phyloP scores from a whole-genome alignment of 2,888 invertebrate species.

The Melanostoma scalare region DNA sequence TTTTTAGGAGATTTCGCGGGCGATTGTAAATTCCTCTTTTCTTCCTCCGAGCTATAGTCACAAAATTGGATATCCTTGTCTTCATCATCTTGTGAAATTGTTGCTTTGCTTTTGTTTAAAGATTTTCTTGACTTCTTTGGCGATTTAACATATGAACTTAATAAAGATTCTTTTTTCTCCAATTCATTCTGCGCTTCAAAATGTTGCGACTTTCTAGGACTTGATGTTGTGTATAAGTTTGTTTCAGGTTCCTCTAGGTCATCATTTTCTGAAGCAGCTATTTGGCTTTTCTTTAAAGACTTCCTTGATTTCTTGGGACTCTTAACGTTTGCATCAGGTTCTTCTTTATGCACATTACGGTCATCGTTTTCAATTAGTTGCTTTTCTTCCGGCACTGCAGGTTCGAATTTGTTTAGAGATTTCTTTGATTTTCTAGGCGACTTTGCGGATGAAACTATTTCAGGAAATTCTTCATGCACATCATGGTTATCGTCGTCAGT shows the following conservation, averaged over 20 bases:
- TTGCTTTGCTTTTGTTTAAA: neutral
- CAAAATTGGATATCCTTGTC: neutral
- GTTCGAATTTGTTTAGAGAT: neutral
- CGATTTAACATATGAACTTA: neutral
- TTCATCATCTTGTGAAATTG: neutral
- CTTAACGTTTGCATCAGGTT: neutral
- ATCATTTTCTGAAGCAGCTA: no score
- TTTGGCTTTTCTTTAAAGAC: constrained; percentile 2
- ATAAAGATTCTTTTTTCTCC: neutral
- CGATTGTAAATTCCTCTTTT: neutral
- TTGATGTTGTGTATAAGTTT: no score
- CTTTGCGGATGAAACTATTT: neutral
- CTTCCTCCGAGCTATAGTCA: neutral
- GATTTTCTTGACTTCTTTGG: constrained; percentile 14
- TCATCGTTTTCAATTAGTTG: constrained; percentile 7
- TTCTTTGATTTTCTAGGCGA: neutral
- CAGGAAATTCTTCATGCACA: no score
- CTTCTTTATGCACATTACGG: neutral
- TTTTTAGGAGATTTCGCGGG: neutral
- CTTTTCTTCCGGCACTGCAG: neutral
- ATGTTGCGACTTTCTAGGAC: no score
- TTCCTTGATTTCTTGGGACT: neutral
- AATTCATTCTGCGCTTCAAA: neutral
- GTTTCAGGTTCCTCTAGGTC: no score
- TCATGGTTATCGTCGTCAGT: no score